These are phyloP conservation scores for Tolmerus cingulatus DNA, from an alignment of 2,888 invertebrate species.

Conservation along the genomic window DNA sequence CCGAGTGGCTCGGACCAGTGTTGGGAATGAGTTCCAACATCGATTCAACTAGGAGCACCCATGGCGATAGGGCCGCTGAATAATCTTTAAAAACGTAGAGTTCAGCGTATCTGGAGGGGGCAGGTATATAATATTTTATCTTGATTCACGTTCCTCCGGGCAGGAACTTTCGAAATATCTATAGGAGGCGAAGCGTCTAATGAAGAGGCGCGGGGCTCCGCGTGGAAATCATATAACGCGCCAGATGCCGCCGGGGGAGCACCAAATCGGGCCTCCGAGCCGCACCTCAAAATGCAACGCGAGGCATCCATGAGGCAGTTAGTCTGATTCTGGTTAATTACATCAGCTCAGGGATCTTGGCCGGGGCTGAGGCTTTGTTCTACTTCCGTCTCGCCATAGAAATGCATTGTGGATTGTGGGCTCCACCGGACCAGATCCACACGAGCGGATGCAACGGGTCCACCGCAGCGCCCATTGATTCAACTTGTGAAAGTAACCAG, in stretches of 20 bases:
- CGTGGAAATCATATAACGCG: constrained; percentile 2
- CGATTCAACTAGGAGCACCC: neutral
- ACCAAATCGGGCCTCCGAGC: neutral
- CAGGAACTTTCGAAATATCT: constrained; percentile 16
- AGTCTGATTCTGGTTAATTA: constrained; percentile 32
- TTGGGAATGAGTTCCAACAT: neutral
- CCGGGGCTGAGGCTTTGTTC: neutral
- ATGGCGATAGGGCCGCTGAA: neutral
- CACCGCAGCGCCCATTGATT: neutral
- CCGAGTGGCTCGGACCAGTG: neutral
- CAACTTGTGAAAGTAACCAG: constrained; percentile 26
- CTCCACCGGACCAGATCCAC: neutral
- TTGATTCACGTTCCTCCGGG: constrained; percentile 19
- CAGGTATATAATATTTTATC: constrained; percentile 6
- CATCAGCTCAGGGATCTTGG: constrained; percentile 8
- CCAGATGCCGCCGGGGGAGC: neutral
- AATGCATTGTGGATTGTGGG: neutral
- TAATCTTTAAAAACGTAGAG: neutral
- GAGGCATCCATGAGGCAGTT: neutral
- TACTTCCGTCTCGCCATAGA: neutral
- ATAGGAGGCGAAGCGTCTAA: neutral
- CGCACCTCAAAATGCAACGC: constrained; percentile 6
- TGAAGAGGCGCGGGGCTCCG: neutral
- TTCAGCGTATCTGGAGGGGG: neutral
- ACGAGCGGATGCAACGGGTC: constrained; percentile 5